These are phyloP conservation scores for Neostethus bicornis DNA, from an alignment of 2,797 vertebrate species.

Conservation along the genomic window DNA sequence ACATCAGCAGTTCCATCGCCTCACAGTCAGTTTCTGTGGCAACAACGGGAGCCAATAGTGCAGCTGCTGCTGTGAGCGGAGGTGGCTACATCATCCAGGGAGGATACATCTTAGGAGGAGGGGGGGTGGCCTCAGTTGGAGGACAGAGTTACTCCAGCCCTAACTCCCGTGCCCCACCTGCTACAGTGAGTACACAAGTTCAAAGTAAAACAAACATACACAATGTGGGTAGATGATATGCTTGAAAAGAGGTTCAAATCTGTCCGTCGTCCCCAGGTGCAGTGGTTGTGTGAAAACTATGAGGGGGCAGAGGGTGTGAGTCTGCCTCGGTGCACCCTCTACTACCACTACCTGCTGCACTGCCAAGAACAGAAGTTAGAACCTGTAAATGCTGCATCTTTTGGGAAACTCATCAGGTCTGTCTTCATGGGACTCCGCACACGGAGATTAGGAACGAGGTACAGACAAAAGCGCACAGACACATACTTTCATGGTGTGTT, in stretches of 20 bases:
- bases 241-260: conserved; percentile 31
- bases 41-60: conserved; percentile 57
- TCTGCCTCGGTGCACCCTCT: conserved; percentile 91
- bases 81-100: conserved; percentile 87
- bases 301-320: conserved; percentile 94
- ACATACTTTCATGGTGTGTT: background rate
- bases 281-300: conserved; percentile 94
- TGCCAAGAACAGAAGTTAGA: conserved; percentile 94
- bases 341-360: conserved; percentile 94
- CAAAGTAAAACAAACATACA: conserved; percentile 1
- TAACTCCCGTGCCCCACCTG: conserved; percentile 91
- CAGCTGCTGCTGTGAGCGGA: conserved; percentile 40
- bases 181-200: conserved; percentile 83
- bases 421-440: conserved; percentile 93
- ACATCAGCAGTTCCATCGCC: conserved; percentile 82
- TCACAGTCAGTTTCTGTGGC: conserved; percentile 82
- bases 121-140: conserved; percentile 43
- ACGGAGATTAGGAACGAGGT: conserved; percentile 90
- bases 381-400: conserved; percentile 92
- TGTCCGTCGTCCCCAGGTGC: conserved; percentile 76
- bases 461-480: conserved; percentile 20
- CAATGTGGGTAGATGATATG: too few relatives aligned
- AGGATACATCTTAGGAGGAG: conserved; percentile 82
- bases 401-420: conserved; percentile 93
- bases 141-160: conserved; percentile 86